These are phyloP conservation scores for Erythrocebus patas DNA, from an alignment of 2,113 vertebrate genomes.

Conservation along the genomic window DNA sequence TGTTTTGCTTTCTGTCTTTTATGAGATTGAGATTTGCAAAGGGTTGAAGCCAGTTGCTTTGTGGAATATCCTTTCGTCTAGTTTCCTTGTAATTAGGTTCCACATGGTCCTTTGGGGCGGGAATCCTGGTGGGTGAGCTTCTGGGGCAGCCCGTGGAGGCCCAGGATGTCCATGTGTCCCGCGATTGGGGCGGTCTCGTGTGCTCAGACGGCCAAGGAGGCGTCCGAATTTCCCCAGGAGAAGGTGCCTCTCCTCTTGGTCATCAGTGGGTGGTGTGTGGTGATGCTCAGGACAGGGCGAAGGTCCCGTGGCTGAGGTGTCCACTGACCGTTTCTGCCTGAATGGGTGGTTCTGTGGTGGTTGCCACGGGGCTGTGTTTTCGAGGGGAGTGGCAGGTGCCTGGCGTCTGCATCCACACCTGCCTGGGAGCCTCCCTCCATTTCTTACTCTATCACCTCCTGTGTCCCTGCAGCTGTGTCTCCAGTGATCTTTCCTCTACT, in stretches of 20 bases:
- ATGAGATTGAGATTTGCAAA: no score
- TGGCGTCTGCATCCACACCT: no score
- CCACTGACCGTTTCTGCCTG: background rate
- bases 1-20: background rate
- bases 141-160: background rate
- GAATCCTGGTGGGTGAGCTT: background rate
- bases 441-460: background rate
- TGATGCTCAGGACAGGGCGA: background rate
- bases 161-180: background rate
- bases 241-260: background rate
- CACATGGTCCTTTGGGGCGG: background rate
- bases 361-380: background rate
- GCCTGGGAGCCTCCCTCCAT: background rate
- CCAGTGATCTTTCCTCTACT: background rate
- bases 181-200: fast-evolving
- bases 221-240: background rate
- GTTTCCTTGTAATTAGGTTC: background rate
- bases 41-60: background rate
- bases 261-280: fast-evolving
- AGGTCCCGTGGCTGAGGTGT: background rate
- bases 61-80: background rate
- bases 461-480: background rate
- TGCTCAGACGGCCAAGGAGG: background rate
- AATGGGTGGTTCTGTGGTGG: background rate
- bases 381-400: background rate